phyloP scores from a whole-genome alignment of 1,140 invertebrate species.

The Brachionus asplanchnoidis region DNA sequence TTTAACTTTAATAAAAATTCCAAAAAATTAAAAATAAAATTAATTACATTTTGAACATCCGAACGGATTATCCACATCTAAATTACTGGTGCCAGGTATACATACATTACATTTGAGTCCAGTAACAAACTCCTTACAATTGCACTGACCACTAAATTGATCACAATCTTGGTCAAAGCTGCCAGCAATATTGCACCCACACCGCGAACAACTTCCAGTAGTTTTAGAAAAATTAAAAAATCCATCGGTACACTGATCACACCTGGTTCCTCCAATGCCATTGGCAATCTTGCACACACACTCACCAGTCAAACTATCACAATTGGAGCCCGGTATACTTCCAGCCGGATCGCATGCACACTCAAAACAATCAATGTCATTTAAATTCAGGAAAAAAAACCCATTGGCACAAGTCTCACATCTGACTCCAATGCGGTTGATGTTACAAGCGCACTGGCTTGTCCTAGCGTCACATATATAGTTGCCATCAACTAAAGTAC shows the following conservation, averaged over 20 bases:
- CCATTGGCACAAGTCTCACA: conserved; percentile 89
- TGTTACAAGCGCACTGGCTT: conserved; percentile 85
- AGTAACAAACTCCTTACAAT: conserved; percentile 52
- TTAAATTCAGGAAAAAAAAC: conserved; percentile 35
- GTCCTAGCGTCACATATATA: conserved; percentile 57
- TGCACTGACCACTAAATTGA: conserved; percentile 24
- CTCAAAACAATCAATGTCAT: conserved; percentile 56
- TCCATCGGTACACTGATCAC: conserved; percentile 78
- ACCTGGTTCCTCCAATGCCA: conserved; percentile 79
- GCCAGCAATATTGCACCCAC: conserved; percentile 78
- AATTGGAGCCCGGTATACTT: conserved; percentile 85
- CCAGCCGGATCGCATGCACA: conserved; percentile 82
- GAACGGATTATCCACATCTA: conserved; percentile 21
- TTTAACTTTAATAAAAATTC: no score
- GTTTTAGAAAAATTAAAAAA: conserved; percentile 69
- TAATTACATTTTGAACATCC: conserved; percentile 72
- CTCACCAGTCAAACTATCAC: conserved; percentile 76
- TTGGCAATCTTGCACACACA: conserved; percentile 67
- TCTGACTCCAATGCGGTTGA: conserved; percentile 81
- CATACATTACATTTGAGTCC: conserved; percentile 80
- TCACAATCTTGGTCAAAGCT: conserved; percentile 59
- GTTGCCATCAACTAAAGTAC: background rate
- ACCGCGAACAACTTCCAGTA: conserved; percentile 67
- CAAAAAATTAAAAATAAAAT: background rate
- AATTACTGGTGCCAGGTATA: conserved; percentile 67